A percentile compares a stretch with the other conserved stretches of the same genome.
These are phyloP conservation scores for Corythaixoides concolor DNA, from an alignment of 2,113 vertebrate genomes.

Conservation along the genomic window DNA sequence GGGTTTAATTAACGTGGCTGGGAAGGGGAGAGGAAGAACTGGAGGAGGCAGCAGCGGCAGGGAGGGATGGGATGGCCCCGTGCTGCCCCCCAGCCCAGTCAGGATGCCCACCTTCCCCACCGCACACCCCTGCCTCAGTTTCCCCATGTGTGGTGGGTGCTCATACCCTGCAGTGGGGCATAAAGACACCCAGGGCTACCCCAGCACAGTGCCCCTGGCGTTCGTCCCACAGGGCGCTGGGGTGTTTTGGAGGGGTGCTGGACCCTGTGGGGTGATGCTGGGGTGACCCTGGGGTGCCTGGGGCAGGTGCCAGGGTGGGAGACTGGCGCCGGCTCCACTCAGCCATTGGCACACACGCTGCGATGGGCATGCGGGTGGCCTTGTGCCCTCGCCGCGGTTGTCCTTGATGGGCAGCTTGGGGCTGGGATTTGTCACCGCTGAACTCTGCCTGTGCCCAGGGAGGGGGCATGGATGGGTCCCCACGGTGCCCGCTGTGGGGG, in stretches of 20 bases:
- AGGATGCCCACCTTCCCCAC: too few species aligned
- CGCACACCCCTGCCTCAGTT: neutral
- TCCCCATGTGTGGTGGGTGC: neutral
- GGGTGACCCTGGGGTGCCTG: neutral
- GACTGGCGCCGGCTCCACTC: neutral
- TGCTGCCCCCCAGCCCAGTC: neutral
- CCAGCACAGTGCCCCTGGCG: accelerated
- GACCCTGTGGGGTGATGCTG: neutral
- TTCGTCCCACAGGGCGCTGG: neutral
- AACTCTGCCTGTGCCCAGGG: neutral
- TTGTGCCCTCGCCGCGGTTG: accelerated
- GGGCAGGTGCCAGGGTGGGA: accelerated
- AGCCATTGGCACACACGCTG: neutral
- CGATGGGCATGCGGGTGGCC: accelerated
- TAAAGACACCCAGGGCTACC: neutral
- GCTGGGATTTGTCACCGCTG: neutral
- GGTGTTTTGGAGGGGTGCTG: neutral
- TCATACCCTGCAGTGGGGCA: accelerated
- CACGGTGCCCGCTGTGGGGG: accelerated
- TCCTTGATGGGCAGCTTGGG: neutral
- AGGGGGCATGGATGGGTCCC: neutral
- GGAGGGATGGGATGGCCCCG: neutral
- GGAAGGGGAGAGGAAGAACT: neutral
- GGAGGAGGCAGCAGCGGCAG: neutral
- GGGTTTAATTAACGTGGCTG: slow-evolving; percentile 7